These are phyloP conservation scores for Drosophila fulvimacula DNA, from an alignment of 2,888 invertebrate genomes.

Conservation along the genomic window DNA sequence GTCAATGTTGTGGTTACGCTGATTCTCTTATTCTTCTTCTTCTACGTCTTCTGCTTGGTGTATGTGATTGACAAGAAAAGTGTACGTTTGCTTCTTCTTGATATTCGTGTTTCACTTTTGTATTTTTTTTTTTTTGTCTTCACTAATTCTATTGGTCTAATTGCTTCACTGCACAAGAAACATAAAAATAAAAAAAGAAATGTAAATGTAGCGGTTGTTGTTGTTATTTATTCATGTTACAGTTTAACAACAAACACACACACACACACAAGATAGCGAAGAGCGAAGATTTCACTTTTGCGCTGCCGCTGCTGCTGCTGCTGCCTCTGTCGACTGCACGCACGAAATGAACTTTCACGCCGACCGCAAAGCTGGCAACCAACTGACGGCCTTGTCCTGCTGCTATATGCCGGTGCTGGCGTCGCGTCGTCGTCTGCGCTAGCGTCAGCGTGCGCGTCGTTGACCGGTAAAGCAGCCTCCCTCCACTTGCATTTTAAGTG, in stretches of 20 bases:
- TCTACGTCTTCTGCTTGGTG: slow-evolving; percentile 10
- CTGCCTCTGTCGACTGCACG: slow-evolving; percentile 27
- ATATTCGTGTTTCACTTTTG: slow-evolving; percentile 2
- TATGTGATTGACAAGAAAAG: slow-evolving; percentile 27
- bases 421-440: slow-evolving; percentile 14
- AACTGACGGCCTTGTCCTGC: slow-evolving; percentile 49
- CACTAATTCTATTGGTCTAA: slow-evolving; percentile 19
- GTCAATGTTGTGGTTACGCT: slow-evolving; percentile 35
- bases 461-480: slow-evolving; percentile 37
- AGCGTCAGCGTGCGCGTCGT: slow-evolving; percentile 10
- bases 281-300: slow-evolving; percentile 56
- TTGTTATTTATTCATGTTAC: slow-evolving; percentile 31
- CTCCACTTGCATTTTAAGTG: slow-evolving; percentile 14
- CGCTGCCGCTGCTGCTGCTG: slow-evolving; percentile 11
- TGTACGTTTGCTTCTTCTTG: slow-evolving; percentile 17
- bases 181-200: slow-evolving; percentile 8
- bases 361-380: slow-evolving; percentile 37
- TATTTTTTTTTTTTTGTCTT: slow-evolving; percentile 12
- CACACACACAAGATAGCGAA: slow-evolving; percentile 9
- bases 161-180: slow-evolving; percentile 19
- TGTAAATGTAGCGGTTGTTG: slow-evolving; percentile 4
- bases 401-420: slow-evolving; percentile 46
- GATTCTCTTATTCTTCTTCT: slow-evolving; percentile 6
- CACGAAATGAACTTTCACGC: slow-evolving; percentile 52
- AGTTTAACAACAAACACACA: slow-evolving; percentile 27